Evolutionary conservation across 2,888 invertebrate species (phyloP), one percentile per base, ranked within the genome.

Genomic region (Eilema sororculum): DNA sequence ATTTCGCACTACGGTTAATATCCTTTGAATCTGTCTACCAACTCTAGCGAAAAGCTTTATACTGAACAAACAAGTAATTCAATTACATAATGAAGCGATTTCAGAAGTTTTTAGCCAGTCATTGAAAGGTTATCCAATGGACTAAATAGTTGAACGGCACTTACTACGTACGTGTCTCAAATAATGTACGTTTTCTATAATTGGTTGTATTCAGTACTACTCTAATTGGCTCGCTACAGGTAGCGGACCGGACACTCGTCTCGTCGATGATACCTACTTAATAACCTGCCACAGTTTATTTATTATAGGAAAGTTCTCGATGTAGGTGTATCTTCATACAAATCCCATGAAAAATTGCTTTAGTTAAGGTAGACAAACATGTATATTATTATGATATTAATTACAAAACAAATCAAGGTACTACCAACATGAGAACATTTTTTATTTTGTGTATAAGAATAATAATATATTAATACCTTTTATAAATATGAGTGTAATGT

Each of bases 111-210:
- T 76, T 69, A 73, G 59, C 68, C 73, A 72, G 68, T 82, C 75
- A 74, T 75, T 73, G 75, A 79, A 79, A 75, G 71, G 73, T 79
- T 77, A 74, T 71, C 69, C 68, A 79, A 20, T 72, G 72, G 74
- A 72, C 73, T 69, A 79, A 80, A 77, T 77, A 71, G 68, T 37
- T 77, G 61, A 74, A 74, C 73, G 80, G 58, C 68, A 72, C 71
- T 67, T 60, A 67, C 73, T 60, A 71, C 67, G 82, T 79, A 79
- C 79, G 77, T 82, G 82, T 73, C 82, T 73, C 71, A 77, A 77
- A 75, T 77, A 74, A 77, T 77, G 56, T 80, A 79, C 82, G 68
- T 78, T 80, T 80, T 78, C 82, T 80, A 73, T 82, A 76, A 80
- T 80, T 80, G 80, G 78, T 74, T 82, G 78, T 82, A 80, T 80